Percentiles rank a stretch among this genome's conserved stretches.
Evolutionary conservation across 2,797 vertebrate genomes (phyloP).

Genomic region (Pangasius larnaudii): DNA sequence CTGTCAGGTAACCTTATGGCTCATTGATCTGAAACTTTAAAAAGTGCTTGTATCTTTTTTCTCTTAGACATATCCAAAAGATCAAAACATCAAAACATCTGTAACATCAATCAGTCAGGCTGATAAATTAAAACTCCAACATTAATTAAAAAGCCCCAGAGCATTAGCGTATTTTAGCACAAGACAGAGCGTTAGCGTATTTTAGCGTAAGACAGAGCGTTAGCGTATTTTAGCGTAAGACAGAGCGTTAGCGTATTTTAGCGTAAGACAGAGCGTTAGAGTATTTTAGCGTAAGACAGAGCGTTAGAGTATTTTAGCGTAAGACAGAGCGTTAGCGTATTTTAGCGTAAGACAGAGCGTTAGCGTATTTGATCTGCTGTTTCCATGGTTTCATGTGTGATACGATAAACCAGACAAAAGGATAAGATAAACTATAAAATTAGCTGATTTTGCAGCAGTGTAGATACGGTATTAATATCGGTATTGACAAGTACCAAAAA

Average conservation of each 20-base stretch:
- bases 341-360: not conserved
- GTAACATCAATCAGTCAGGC: not conserved
- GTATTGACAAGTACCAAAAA: not conserved
- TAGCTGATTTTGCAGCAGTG: not conserved
- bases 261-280: not conserved
- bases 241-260: not conserved
- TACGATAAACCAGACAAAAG: not conserved
- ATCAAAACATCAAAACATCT: not conserved
- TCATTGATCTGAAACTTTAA: not conserved
- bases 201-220: not conserved
- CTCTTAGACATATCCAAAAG: not conserved
- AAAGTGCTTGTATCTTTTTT: not conserved
- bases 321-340: not conserved
- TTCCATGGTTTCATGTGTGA: not conserved
- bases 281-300: too few species aligned
- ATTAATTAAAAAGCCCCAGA: constrained; percentile 7
- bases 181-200: not conserved
- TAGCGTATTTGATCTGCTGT: not conserved
- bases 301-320: not conserved
- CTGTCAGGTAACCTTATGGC: not conserved
- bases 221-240: not conserved
- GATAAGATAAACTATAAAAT: not conserved
- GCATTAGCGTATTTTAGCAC: not conserved
- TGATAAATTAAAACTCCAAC: not conserved
- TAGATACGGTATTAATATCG: not conserved